Evolutionary conservation across 2,113 vertebrate genomes (phyloP), one percentile per base, ranked within the genome.

Genomic region (Hyperoodon ampullatus): DNA sequence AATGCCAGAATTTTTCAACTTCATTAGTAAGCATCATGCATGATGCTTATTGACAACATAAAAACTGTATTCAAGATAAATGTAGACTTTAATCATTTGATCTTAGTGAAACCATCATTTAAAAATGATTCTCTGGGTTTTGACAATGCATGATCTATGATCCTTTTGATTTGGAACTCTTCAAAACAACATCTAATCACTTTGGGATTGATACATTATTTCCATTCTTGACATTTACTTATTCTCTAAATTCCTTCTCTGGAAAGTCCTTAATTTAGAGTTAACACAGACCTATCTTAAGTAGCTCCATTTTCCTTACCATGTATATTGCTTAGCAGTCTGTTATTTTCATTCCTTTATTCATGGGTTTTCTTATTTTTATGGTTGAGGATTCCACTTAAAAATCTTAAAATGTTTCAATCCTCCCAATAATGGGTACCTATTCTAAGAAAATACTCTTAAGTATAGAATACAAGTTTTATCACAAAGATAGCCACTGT

Each of bases 21-120:
- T 96, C 53, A 82, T 88, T 96, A 88, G 60, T 93, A 92, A 82
- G 28, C 55, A 74, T 87, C 28, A 78, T 63, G 13, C n/a, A 24
- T 87, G 50, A 94, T 82, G 12, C 21, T 91, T 92, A 78, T 58
- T 95, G 74, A 87, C 66, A 96, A 83, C 28, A 50, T 75, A 33
- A 84, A 92, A 90, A 75, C 11, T 85, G 23, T 92, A 93, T 90
- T 75, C 65, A 90, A 95, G 55, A 24, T 75, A 84, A 96, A 90
- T 47, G 13, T 16, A 78, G 42, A 83, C 24, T 93, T 24, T 78
- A 80, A 68, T 84, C 8, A 94, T 83, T 96, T 92, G 24, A 95
- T 80, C 33, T 93, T 50, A 90, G 15, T 87, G 30, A 55, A 94
- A 30, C 5, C 8, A n/a, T 30, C 21, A 87, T 90, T 97, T 93